Base-by-base conservation (phyloP, 2,888 invertebrate species). In the Drosophila quinaria region DNA sequence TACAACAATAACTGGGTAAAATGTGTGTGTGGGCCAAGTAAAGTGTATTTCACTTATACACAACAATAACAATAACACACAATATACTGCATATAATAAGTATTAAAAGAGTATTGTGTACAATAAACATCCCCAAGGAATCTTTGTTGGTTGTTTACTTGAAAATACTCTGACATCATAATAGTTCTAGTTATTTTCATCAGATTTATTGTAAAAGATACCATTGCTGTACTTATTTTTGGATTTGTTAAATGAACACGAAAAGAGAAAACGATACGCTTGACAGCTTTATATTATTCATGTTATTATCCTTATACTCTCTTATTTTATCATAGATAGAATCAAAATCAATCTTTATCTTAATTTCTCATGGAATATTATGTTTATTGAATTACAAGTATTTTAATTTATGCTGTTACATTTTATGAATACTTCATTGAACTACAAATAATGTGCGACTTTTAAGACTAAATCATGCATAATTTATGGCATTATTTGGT, bases 91-190 rank as follows among this genome's bases (percentile, higher is more conserved):
- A 22, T 25, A 52, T 71, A 56, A 70, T 63, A 44, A 51, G n/a
- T 76, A 47, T 51, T 69, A 69, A 69, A 60, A 64, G 50, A 56
- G 41, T 33, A 52, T 51, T 67, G 55, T 60, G 54, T 41, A 42
- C 50, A 41, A 33, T 46, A 35, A 50, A 49, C 41, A 41, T 60
- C 42, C 52, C 52, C 9, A 15, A 41, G 56, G 19, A 65, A 54
- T 4, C 56, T 39, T 47, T 35, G 46, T 51, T 58, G 35, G 58
- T 73, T 73, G 75, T 42, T 25, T 25, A 25, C 69, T 52, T 47
- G n/a, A 50, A 60, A 31, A 22, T 31, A 11, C 41, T 42, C 33
- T 52, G 39, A 52, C 29, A 8, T 41, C 25, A 29, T 41, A 29
- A 29, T 15, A 41, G 17, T 52, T 39, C 3, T 52, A 17, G 11